phyloP scores from a whole-genome alignment of 2,113 vertebrate species.

The Archilochus colubris region DNA sequence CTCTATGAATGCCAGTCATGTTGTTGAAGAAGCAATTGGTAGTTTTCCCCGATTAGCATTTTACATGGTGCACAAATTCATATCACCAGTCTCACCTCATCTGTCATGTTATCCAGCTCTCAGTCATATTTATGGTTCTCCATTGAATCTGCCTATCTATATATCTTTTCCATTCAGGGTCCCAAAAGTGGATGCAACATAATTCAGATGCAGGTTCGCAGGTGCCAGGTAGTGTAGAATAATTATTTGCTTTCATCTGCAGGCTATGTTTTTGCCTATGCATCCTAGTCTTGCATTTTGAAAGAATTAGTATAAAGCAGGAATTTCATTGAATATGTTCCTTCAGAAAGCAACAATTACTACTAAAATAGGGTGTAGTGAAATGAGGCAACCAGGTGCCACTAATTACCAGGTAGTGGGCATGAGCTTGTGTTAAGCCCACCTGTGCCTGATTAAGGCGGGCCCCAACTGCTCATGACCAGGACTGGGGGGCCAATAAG shows the following conservation, averaged over 20 bases:
- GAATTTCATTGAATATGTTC: neutral
- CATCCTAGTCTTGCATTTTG: neutral
- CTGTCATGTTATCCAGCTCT: neutral
- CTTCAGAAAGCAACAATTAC: neutral
- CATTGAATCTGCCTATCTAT: neutral
- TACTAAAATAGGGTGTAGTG: neutral
- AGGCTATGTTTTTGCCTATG: neutral
- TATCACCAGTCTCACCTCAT: neutral
- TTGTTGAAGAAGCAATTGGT: neutral
- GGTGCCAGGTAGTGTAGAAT: neutral
- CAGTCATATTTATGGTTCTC: neutral
- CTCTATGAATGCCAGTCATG: rapidly evolving
- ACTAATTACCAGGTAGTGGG: no score
- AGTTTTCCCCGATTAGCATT: neutral
- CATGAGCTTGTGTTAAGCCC: no score
- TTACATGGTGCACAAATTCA: neutral
- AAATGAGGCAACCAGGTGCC: no score
- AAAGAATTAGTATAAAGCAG: neutral
- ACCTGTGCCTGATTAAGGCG: no score
- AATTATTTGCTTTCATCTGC: neutral
- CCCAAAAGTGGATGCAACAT: neutral
- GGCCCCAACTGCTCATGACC: no score
- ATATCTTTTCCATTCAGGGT: rapidly evolving
- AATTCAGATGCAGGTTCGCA: neutral
- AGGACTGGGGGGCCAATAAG: no score